Percentiles rank a stretch among this genome's conserved stretches.
Evolutionary conservation across 2,113 vertebrate species (phyloP).

Genomic region (Burhinus oedicnemus): DNA sequence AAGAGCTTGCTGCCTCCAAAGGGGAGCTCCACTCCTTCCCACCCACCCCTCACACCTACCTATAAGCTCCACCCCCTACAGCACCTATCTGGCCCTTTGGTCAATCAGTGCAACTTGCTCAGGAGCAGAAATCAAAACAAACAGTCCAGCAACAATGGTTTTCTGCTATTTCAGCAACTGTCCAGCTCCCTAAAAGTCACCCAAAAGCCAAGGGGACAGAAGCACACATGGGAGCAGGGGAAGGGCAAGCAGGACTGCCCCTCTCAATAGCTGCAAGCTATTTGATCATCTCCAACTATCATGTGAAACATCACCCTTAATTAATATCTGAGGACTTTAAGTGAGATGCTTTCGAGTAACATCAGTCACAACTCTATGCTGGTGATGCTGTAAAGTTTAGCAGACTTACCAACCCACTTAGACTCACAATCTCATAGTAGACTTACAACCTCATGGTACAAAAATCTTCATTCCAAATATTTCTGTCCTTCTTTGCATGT

Average conservation of each 20-base stretch:
- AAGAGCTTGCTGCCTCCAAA: background rate
- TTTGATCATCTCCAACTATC: background rate
- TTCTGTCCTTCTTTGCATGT: background rate
- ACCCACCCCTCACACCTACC: background rate
- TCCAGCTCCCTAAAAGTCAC: background rate
- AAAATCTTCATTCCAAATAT: background rate
- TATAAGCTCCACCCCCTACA: background rate
- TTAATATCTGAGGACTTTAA: background rate
- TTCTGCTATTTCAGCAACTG: background rate
- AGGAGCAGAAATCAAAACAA: background rate
- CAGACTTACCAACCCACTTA: background rate
- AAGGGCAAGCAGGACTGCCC: background rate
- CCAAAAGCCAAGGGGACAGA: background rate
- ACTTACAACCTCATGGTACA: background rate
- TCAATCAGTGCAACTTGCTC: background rate
- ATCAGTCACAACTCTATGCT: background rate
- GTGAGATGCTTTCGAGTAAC: background rate
- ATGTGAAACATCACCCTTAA: background rate
- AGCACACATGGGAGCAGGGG: background rate
- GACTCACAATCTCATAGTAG: background rate
- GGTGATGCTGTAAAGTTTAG: background rate
- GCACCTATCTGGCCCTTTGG: background rate
- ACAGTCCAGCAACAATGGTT: background rate
- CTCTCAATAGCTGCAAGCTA: background rate
- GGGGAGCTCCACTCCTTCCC: background rate